Conservation (phyloP, 2,113 vertebrate species). For the Tragulus kanchil region DNA sequence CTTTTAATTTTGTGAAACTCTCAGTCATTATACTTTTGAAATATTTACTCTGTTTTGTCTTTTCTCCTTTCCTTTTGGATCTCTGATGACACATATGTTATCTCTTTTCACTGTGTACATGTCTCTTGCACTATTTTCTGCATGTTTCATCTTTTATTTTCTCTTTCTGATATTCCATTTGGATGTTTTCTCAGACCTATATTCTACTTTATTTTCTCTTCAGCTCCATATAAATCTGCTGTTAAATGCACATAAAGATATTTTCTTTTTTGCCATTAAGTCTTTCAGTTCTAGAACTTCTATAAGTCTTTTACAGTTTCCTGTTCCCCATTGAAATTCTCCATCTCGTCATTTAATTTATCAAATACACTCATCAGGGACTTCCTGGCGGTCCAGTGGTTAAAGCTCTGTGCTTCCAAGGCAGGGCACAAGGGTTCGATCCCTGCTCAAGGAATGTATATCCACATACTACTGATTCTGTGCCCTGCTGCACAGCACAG, state of each 20-base stretch:
- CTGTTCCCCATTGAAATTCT: neutral
- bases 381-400: neutral
- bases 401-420: neutral
- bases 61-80: neutral
- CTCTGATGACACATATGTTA: neutral
- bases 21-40: neutral
- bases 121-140: neutral
- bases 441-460: neutral
- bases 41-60: neutral
- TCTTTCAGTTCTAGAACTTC: neutral
- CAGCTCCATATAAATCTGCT: neutral
- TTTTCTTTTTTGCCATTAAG: neutral
- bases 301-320: neutral
- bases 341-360: neutral
- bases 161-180: neutral
- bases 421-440: neutral
- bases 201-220: neutral
- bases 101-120: neutral
- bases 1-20: neutral
- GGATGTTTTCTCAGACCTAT: neutral
- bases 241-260: neutral
- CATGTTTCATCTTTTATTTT: conserved; percentile 35
- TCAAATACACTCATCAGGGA: neutral
- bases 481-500: neutral
- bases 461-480: neutral